Conservation (phyloP, 2,113 vertebrate species). For the Pagrus major region DNA sequence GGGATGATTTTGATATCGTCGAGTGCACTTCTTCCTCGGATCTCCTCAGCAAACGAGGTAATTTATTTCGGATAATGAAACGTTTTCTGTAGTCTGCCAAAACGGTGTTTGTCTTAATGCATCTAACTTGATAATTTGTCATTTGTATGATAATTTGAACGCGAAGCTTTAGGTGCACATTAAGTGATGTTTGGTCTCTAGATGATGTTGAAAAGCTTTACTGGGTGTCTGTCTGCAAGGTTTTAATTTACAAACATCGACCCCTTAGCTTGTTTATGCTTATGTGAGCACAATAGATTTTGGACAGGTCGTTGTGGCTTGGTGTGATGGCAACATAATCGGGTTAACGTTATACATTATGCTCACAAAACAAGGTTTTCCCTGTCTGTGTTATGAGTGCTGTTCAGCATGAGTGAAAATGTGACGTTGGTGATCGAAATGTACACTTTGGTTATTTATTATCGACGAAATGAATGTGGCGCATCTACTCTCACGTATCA, state of each 20-base stretch:
- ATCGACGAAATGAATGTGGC: constrained; percentile 67
- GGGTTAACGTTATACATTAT: constrained; percentile 33
- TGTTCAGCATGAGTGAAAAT: constrained; percentile 50
- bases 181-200: constrained; percentile 6
- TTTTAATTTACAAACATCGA: constrained; percentile 57
- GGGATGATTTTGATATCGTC: constrained; percentile 70
- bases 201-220: constrained; percentile 28
- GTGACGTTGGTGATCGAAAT: constrained; percentile 54
- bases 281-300: constrained; percentile 75
- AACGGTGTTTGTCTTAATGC: constrained; percentile 37
- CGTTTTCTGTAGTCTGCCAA: constrained; percentile 41
- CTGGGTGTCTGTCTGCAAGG: constrained; percentile 19
- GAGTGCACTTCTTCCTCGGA: constrained; percentile 55
- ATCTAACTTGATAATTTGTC: constrained; percentile 35
- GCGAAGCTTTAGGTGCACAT: constrained; percentile 12
- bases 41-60: constrained; percentile 64
- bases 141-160: constrained; percentile 18
- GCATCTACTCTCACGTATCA: constrained; percentile 61
- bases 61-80: constrained; percentile 50
- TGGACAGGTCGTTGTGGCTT: constrained; percentile 68
- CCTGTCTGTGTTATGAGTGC: constrained; percentile 11
- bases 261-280: constrained; percentile 67
- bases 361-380: constrained; percentile 4
- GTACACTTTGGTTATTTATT: constrained; percentile 60
- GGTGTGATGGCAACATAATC: constrained; percentile 57